Evolutionary conservation across 2,113 vertebrate species (phyloP), one percentile per base, ranked within the genome.

Genomic region (Seriola dumerili): DNA sequence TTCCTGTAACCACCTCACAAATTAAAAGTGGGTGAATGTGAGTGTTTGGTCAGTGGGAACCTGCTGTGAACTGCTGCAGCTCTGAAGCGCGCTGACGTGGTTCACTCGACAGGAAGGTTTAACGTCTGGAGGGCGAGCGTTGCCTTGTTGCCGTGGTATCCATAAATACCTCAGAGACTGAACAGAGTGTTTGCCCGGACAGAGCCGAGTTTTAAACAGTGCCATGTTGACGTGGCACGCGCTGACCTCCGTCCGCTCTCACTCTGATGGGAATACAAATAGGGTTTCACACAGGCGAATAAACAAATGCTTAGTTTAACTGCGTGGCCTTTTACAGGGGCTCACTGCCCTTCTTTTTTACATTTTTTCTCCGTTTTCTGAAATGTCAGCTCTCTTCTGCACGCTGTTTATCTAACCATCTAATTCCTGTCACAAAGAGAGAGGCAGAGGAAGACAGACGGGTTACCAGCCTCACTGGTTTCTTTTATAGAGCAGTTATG

Each of bases 361-460:
- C 79, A 66, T 76, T 91, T 92, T 76, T 75, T 78, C 80, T 36
- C 76, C 9, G 32, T 87, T 92, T 89, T 80, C 55, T 84, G 69
- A 95, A 95, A 95, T 95, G 93, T 94, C 92, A 95, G 76, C 83
- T 76, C 83, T 89, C 72, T 76, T 88, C 83, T 73, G 78, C 81
- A 59, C 32, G 48, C 77, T 90, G 90, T 94, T 95, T 93, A 93
- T 94, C 92, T 87, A 85, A 76, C 78, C 83, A 92, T 94, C 91
- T 93, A 76, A 89, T 90, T 81, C 73, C 80, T 79, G 88, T 87
- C 90, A 82, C 58, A 72, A 65, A 77, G 44, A 59, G 76, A 59
- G 77, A 57, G 48, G 21, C 42, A 77, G 63, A 46, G 64, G 58
- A 38, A 71, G 72, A 70, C 82, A 62, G 86, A 70, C 76, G 59